phyloP scores from a whole-genome alignment of 2,888 invertebrate species.

The Drosophila tanythrix region DNA sequence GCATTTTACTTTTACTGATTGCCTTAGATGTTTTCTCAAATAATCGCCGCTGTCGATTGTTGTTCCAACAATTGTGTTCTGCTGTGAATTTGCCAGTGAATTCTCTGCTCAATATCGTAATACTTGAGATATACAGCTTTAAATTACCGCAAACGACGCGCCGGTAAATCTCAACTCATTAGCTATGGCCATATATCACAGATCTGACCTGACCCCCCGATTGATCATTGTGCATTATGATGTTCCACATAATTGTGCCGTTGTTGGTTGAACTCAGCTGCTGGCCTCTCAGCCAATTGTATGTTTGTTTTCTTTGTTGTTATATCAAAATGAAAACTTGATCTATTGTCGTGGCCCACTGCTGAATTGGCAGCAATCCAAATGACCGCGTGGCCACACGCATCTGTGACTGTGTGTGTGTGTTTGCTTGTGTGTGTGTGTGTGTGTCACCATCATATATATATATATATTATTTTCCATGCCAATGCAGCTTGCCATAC shows the following conservation, averaged over 20 bases:
- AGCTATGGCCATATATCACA: not conserved
- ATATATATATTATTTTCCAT: slow-evolving; percentile 4
- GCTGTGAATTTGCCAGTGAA: not conserved
- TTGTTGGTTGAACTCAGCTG: not conserved
- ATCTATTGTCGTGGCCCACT: slow-evolving; percentile 12
- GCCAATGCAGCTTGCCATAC: slow-evolving; percentile 42
- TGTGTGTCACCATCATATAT: slow-evolving; percentile 29
- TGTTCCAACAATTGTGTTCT: not conserved
- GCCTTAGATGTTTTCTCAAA: not conserved
- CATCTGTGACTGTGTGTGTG: slow-evolving; percentile 5
- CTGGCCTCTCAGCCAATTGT: no score
- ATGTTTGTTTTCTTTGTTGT: not conserved
- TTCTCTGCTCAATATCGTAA: not conserved
- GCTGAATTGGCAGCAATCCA: slow-evolving; percentile 37
- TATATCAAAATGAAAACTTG: slow-evolving; percentile 6
- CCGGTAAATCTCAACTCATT: not conserved
- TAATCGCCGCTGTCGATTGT: not conserved
- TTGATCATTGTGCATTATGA: not conserved
- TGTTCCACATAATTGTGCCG: slow-evolving; percentile 5
- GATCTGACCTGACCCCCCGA: not conserved
- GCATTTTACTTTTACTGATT: not conserved
- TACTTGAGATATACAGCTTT: not conserved
- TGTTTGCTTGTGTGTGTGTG: not conserved
- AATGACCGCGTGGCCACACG: slow-evolving; percentile 40
- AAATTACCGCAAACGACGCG: not conserved